A percentile compares a stretch with the other conserved stretches of the same genome.
phyloP scores from a whole-genome alignment of 2,888 invertebrate species.

The Chaetogeoica ovagalla region DNA sequence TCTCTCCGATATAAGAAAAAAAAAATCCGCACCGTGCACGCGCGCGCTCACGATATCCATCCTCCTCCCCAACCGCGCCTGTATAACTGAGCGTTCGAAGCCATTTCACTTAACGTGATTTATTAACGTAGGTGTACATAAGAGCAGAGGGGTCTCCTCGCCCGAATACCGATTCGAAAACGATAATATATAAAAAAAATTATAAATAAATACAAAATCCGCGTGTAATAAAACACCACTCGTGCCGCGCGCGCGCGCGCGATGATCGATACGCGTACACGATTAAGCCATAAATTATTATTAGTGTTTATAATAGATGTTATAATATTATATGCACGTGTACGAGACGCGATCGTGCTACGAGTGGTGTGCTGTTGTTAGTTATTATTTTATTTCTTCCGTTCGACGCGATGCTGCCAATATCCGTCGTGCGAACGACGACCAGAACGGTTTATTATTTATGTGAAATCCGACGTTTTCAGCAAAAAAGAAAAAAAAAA shows the following conservation, averaged over 20 bases:
- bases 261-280: conserved; percentile 42
- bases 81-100: conserved; percentile 1
- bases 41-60: conserved; percentile 12
- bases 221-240: too few species aligned
- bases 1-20: not conserved
- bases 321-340: not conserved
- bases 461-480: too few species aligned
- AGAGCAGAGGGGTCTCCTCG: not conserved
- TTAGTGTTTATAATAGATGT: conserved; percentile 4
- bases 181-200: conserved; percentile 13
- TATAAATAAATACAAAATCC: not conserved
- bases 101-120: conserved; percentile 45
- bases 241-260: too few species aligned
- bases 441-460: too few species aligned
- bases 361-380: too few species aligned
- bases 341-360: too few species aligned
- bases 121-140: conserved; percentile 18
- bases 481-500: too few species aligned
- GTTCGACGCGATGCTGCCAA: too few species aligned
- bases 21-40: conserved; percentile 3
- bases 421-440: too few species aligned
- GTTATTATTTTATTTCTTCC: too few species aligned
- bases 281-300: conserved; percentile 50
- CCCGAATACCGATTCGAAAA: conserved; percentile 29
- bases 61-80: conserved; percentile 2